Evolutionary conservation across 2,113 vertebrate genomes (phyloP), one percentile per base, ranked within the genome.

Genomic region (Sinocyclocheilus grahami): DNA sequence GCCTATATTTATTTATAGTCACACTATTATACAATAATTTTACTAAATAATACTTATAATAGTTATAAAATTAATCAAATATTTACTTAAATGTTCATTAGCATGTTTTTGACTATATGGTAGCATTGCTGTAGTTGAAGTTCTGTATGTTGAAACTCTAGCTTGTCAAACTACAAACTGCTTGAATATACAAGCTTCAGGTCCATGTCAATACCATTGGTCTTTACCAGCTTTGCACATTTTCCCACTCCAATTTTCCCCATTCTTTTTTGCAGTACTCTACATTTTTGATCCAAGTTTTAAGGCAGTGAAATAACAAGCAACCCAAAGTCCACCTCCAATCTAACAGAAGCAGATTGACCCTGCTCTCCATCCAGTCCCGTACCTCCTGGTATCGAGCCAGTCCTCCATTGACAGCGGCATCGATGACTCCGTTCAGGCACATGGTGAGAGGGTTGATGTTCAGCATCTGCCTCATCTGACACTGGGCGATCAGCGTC

Each of bases 401-500:
- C 18, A 99, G 97, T 91, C 98, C 98, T 58, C 98, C 98, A 0
- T 99, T 99, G 62, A 99, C 98, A 0, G 98, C 98, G 0, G 98
- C 98, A 55, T 99, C 98, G 33, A 99, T 99, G 93, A 99, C 98
- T 60, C 98, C 98, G 0, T 99, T 99, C 91, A 99, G 96, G 89
- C 97, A 98, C 98, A 99, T 99, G 94, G 98, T 99, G 92, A 99
- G 98, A 3, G 97, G 95, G 94, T 97, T 99, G 93, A 98, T 96
- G 94, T 99, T 99, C 87, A 97, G 96, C 88, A 97, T 97, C 90
- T 97, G 98, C 77, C 97, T 96, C 91, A 97, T 97, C 88, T 99
- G 98, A 90, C 99, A 99, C 93, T 99, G 98, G 88, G 97, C 97
- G 90, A 99, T 99, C 90, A 99, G 94, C 7, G 97, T 97, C 75